Evolutionary conservation across 1,140 invertebrate genomes (phyloP).

Genomic region (Diabrotica undecimpunctata): DNA sequence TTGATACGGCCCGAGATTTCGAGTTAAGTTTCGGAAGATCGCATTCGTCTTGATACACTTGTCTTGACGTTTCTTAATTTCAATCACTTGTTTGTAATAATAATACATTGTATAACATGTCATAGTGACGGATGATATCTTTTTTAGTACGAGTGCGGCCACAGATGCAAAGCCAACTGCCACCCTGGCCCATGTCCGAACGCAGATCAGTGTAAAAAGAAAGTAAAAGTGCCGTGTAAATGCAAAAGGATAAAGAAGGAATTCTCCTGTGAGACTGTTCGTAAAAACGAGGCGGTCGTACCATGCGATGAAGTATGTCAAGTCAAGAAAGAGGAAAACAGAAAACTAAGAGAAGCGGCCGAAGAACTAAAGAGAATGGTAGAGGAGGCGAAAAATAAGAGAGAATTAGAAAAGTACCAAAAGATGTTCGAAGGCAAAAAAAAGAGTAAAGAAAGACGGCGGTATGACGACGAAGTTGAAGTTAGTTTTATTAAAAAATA

Average conservation of each 20-base stretch:
- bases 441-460: conserved; percentile 51
- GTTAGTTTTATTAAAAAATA: conserved; percentile 47
- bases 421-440: conserved; percentile 63
- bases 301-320: conserved; percentile 62
- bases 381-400: conserved; percentile 63
- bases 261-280: conserved; percentile 63
- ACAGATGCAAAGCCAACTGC: conserved; percentile 72
- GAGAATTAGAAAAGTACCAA: conserved; percentile 69
- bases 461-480: conserved; percentile 44
- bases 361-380: conserved; percentile 53
- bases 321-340: conserved; percentile 53
- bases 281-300: conserved; percentile 51
- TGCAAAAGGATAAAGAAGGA: conserved; percentile 79
- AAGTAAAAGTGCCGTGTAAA: conserved; percentile 71
- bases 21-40: too few relatives aligned
- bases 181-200: conserved; percentile 72
- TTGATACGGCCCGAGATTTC: too few relatives aligned
- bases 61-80: too few relatives aligned
- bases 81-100: too few relatives aligned
- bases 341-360: conserved; percentile 52
- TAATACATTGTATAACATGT: too few relatives aligned
- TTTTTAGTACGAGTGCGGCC: conserved; percentile 64
- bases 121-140: neutral
- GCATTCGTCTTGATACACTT: too few relatives aligned
- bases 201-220: conserved; percentile 69